These are phyloP conservation scores for Pangasius mekongensis DNA, from an alignment of 2,797 vertebrate genomes.

Conservation along the genomic window DNA sequence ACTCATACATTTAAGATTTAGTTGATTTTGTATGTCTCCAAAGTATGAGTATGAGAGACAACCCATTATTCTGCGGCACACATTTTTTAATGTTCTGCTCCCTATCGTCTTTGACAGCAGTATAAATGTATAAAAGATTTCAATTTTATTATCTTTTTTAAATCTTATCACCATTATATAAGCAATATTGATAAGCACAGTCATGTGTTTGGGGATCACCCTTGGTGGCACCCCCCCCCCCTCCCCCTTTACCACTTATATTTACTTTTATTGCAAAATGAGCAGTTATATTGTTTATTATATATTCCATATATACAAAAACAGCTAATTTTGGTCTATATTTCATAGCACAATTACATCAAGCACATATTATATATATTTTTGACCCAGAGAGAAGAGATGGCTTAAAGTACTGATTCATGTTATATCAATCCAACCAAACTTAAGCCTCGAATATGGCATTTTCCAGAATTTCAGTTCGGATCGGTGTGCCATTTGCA, in stretches of 20 bases:
- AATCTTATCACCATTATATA: background rate
- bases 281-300: background rate
- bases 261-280: background rate
- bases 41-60: background rate
- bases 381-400: background rate
- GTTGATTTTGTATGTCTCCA: background rate
- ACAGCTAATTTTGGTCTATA: background rate
- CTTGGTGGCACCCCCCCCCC: background rate
- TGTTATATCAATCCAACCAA: background rate
- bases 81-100: background rate
- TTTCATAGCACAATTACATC: background rate
- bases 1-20: background rate
- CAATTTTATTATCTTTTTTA: background rate
- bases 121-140: background rate
- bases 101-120: background rate
- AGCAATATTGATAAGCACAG: background rate
- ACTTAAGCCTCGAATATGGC: background rate
- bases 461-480: background rate
- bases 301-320: background rate
- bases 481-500: conserved; percentile 25
- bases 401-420: background rate
- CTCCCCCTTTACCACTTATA: background rate
- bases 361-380: background rate
- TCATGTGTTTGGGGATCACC: background rate
- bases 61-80: background rate